Conservation (phyloP, 2,888 invertebrate species). For the Notodonta dromedarius region DNA sequence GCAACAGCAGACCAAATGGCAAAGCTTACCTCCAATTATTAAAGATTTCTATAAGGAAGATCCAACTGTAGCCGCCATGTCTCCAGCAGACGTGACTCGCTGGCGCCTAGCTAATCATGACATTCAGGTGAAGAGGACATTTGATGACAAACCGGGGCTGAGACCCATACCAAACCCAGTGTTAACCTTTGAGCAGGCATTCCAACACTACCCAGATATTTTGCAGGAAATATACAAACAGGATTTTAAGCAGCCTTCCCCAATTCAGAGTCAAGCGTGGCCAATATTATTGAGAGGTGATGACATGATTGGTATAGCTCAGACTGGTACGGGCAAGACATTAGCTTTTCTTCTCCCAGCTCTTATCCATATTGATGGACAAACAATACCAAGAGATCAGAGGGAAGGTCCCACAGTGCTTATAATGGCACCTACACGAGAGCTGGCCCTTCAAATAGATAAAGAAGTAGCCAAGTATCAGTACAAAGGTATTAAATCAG, state of each 20-base stretch:
- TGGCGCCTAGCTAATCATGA: constrained; percentile 88
- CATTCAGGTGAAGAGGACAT: constrained; percentile 89
- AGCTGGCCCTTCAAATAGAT: constrained; percentile 96
- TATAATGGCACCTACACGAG: constrained; percentile 96
- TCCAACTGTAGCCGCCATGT: constrained; percentile 87
- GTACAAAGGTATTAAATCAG: constrained; percentile 93
- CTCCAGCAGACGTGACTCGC: constrained; percentile 84
- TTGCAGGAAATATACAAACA: constrained; percentile 91
- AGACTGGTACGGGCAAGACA: constrained; percentile 97
- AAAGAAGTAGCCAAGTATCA: constrained; percentile 95
- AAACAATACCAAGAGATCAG: constrained; percentile 88
- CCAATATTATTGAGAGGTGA: constrained; percentile 95
- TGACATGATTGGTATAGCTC: constrained; percentile 98
- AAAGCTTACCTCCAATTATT: constrained; percentile 86
- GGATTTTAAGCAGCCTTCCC: constrained; percentile 92
- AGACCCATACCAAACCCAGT: constrained; percentile 90
- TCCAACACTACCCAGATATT: constrained; percentile 92
- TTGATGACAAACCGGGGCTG: constrained; percentile 77
- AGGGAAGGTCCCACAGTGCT: constrained; percentile 93
- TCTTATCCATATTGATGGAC: constrained; percentile 95
- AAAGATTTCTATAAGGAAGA: constrained; percentile 95
- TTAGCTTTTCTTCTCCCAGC: constrained; percentile 97
- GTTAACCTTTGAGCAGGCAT: constrained; percentile 92
- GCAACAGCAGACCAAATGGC: constrained; percentile 85
- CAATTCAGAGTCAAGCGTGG: constrained; percentile 98